phyloP scores from a whole-genome alignment of 2,888 invertebrate genomes.

The Polylopha cassiicola region DNA sequence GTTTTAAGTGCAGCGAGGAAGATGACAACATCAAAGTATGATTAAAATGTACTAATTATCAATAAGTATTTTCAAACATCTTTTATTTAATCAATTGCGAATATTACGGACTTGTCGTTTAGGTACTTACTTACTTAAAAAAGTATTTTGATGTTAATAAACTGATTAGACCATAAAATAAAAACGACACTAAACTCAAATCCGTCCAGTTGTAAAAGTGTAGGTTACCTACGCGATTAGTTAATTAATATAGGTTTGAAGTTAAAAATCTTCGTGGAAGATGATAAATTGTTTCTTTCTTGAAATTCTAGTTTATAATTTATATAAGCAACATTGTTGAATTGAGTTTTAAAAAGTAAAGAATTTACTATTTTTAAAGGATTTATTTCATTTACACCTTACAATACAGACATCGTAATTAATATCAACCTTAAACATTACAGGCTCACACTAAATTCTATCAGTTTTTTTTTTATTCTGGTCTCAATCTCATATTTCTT shows the following conservation, averaged over 20 bases:
- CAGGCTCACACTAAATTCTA: slow-evolving; percentile 8
- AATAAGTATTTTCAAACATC: no score
- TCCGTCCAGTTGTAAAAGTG: slow-evolving; percentile 15
- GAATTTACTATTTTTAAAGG: slow-evolving; percentile 25
- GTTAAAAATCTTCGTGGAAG: slow-evolving; percentile 3
- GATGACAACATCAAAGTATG: no score
- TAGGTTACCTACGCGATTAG: slow-evolving; percentile 6
- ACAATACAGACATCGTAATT: slow-evolving; percentile 15
- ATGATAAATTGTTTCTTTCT: slow-evolving; percentile 8
- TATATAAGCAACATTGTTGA: slow-evolving; percentile 51
- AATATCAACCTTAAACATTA: background rate
- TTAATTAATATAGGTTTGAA: slow-evolving; percentile 13
- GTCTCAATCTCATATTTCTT: slow-evolving; percentile 85
- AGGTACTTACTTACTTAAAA: no score
- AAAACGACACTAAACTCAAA: no score
- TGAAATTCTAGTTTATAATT: slow-evolving; percentile 36
- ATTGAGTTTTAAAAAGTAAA: slow-evolving; percentile 52
- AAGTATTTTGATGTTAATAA: no score
- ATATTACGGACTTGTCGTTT: no score
- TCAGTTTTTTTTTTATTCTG: slow-evolving; percentile 45
- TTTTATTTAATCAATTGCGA: no score
- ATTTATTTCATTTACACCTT: slow-evolving; percentile 22
- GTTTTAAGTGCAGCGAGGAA: no score
- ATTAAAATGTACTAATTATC: no score
- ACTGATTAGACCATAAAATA: no score